These are phyloP conservation scores for Cephus runcator DNA, from an alignment of 2,888 invertebrate genomes.

Conservation along the genomic window DNA sequence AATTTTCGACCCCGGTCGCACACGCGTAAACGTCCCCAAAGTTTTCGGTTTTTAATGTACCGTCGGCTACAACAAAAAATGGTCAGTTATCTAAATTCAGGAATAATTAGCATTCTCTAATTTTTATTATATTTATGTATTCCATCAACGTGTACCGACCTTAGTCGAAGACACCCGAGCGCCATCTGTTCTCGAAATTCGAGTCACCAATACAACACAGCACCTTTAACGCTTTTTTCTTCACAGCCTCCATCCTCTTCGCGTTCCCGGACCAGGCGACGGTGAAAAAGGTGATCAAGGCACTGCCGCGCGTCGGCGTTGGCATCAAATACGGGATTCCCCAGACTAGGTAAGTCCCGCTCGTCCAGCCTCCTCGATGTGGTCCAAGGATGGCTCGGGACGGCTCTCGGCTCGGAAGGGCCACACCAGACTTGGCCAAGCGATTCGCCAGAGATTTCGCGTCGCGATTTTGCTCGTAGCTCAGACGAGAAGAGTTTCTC, in stretches of 20 bases:
- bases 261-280: conserved; percentile 97
- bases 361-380: not conserved
- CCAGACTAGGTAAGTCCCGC: conserved; percentile 83
- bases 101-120: not conserved
- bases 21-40: not conserved
- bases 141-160: not conserved
- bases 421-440: not conserved
- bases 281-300: conserved; percentile 98
- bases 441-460: not conserved
- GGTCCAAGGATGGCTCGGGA: not conserved
- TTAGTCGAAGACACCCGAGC: not conserved
- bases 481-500: conserved; percentile 1
- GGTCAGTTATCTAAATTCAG: not conserved
- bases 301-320: conserved; percentile 95
- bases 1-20: not conserved
- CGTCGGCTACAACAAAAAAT: not conserved
- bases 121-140: not conserved
- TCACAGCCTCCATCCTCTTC: conserved; percentile 97
- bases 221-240: conserved; percentile 47
- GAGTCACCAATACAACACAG: conserved; percentile 20
- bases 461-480: not conserved
- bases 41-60: not conserved
- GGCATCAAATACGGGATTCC: conserved; percentile 99
- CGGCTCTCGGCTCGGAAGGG: not conserved
- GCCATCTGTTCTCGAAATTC: conserved; percentile 22